Evolutionary conservation across 1,140 invertebrate genomes (phyloP).

Genomic region (Drosophila gunungcola): DNA sequence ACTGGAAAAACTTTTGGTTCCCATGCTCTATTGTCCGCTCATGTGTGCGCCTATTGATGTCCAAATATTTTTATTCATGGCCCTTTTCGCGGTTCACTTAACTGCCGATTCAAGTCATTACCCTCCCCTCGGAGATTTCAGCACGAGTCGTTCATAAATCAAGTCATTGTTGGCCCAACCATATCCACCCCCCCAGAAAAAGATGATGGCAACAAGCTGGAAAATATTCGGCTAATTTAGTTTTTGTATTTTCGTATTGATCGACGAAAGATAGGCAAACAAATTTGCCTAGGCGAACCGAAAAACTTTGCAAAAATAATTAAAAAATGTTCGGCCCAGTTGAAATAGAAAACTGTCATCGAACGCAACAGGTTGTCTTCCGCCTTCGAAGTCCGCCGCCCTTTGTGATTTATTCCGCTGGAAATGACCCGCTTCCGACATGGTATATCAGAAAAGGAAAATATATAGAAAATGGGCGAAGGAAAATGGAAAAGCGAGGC

Average conservation of each 20-base stretch:
- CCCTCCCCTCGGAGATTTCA: conserved; percentile 58
- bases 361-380: conserved; percentile 72
- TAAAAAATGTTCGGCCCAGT: conserved; percentile 11
- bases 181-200: conserved; percentile 7
- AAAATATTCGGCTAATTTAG: conserved; percentile 75
- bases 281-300: conserved; percentile 39
- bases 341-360: conserved; percentile 40
- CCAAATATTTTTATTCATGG: conserved; percentile 82
- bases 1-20: conserved; percentile 57
- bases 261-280: conserved; percentile 26
- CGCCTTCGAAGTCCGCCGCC: conserved; percentile 43
- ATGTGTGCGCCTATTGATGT: conserved; percentile 71
- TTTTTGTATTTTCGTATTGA: conserved; percentile 26
- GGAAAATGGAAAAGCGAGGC: conserved; percentile 31
- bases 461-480: conserved; percentile 14
- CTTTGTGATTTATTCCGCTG: conserved; percentile 78
- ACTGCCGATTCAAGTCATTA: conserved; percentile 75
- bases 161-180: conserved; percentile 65
- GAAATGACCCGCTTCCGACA: conserved; percentile 82
- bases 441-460: conserved; percentile 73
- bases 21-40: conserved; percentile 46
- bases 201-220: conserved; percentile 76
- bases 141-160: conserved; percentile 79
- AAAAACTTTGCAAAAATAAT: conserved; percentile 36
- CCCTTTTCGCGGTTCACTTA: conserved; percentile 82